phyloP scores from a whole-genome alignment of 2,113 vertebrate genomes.

The Sturnus vulgaris region DNA sequence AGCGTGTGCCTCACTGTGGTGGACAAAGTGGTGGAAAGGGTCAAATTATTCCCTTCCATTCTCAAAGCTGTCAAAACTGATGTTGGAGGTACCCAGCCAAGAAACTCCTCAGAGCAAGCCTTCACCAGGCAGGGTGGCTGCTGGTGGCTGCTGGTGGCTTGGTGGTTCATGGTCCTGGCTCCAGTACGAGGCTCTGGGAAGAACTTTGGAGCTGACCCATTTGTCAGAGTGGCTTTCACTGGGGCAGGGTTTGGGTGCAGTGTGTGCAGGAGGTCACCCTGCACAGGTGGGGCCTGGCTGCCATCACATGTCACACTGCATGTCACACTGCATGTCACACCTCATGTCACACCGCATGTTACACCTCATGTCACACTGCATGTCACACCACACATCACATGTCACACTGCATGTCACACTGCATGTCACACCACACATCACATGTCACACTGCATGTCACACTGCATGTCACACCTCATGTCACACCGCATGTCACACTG shows the following conservation, averaged over 20 bases:
- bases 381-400: not conserved
- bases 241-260: not conserved
- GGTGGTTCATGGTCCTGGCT: not conserved
- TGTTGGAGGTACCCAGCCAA: not conserved
- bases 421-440: no score
- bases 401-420: no score
- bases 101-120: not conserved
- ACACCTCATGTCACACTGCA: no score
- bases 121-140: not conserved
- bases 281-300: not conserved
- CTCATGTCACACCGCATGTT: no score
- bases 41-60: not conserved
- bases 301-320: not conserved
- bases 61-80: not conserved
- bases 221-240: not conserved
- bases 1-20: not conserved
- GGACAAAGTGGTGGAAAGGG: not conserved
- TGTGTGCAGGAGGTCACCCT: not conserved
- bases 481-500: no score
- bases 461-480: no score
- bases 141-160: not conserved
- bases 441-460: no score
- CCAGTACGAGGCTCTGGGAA: not conserved
- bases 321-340: no score
- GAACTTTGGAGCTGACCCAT: not conserved